Conservation (phyloP, 2,888 invertebrate genomes). For the Fissipunctia ypsillon region DNA sequence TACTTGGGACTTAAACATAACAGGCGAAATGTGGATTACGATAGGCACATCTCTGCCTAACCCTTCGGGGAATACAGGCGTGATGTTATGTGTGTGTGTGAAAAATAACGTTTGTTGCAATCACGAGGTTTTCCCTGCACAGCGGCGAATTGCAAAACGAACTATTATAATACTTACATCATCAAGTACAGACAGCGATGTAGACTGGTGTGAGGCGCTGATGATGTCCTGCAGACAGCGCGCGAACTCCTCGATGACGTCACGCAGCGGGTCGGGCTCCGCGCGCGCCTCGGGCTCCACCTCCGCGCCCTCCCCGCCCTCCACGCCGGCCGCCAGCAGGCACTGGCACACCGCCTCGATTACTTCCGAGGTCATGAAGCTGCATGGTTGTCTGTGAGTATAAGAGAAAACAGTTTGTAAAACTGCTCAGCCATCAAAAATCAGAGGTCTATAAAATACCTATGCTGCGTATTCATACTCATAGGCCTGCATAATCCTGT, state of each 20-base stretch:
- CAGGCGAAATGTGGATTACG: no score
- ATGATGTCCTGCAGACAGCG: conserved; percentile 98
- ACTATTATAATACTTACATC: conserved; percentile 61
- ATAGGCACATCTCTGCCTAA: background rate
- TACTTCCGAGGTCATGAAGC: conserved; percentile 98
- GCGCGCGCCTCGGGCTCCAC: conserved; percentile 87
- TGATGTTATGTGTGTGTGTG: background rate
- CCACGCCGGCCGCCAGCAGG: conserved; percentile 97
- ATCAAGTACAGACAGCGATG: conserved; percentile 65
- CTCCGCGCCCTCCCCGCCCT: conserved; percentile 91
- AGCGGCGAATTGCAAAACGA: background rate
- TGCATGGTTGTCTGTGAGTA: conserved; percentile 93
- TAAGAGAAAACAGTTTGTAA: background rate
- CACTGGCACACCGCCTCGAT: conserved; percentile 99
- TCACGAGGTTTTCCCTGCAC: no score
- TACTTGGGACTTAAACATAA: background rate
- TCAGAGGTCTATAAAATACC: background rate
- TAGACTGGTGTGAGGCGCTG: conserved; percentile 79
- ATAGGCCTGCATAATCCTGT: background rate
- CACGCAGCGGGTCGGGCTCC: conserved; percentile 91
- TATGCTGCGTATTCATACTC: background rate
- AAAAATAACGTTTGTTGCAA: background rate
- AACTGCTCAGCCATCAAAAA: no score
- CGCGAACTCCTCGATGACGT: conserved; percentile 98
- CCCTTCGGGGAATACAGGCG: background rate